A percentile compares a stretch with the other conserved stretches of the same genome.
phyloP scores from a whole-genome alignment of 2,113 vertebrate genomes.

The Crotalus tigris region DNA sequence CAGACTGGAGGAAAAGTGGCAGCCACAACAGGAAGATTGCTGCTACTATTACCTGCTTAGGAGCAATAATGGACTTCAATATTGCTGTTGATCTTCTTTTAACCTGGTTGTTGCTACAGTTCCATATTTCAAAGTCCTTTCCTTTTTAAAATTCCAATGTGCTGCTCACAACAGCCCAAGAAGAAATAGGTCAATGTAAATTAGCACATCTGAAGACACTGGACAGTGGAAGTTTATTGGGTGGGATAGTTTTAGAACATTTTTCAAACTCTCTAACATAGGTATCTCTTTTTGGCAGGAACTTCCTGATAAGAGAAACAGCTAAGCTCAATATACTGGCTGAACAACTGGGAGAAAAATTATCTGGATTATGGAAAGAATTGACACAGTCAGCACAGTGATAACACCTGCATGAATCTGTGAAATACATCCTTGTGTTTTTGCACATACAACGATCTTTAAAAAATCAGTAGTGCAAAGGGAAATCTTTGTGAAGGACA shows the following conservation, averaged over 20 bases:
- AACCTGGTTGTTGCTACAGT: not conserved
- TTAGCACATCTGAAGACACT: not conserved
- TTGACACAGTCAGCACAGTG: slow-evolving; percentile 39
- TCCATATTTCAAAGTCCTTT: not conserved
- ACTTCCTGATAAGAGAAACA: slow-evolving; percentile 50
- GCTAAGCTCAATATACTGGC: slow-evolving; percentile 43
- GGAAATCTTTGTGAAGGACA: not conserved
- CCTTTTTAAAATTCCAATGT: not conserved
- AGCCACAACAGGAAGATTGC: not conserved
- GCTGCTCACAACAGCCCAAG: not conserved
- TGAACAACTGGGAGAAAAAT: slow-evolving; percentile 46
- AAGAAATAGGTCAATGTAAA: not conserved
- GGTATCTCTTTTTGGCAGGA: slow-evolving; percentile 47
- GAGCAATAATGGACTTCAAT: not conserved
- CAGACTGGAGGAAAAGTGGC: not conserved
- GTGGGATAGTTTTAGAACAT: not conserved
- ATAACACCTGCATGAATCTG: slow-evolving; percentile 2
- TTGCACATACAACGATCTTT: not conserved
- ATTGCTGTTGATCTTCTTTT: not conserved
- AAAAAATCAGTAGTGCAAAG: slow-evolving; percentile 38
- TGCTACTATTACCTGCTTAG: not conserved
- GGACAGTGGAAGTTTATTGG: not conserved
- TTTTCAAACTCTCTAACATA: not conserved
- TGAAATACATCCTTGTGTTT: not conserved
- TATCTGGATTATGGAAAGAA: slow-evolving; percentile 43